phyloP scores from a whole-genome alignment of 2,888 invertebrate species.

The Spisula subtruncata region DNA sequence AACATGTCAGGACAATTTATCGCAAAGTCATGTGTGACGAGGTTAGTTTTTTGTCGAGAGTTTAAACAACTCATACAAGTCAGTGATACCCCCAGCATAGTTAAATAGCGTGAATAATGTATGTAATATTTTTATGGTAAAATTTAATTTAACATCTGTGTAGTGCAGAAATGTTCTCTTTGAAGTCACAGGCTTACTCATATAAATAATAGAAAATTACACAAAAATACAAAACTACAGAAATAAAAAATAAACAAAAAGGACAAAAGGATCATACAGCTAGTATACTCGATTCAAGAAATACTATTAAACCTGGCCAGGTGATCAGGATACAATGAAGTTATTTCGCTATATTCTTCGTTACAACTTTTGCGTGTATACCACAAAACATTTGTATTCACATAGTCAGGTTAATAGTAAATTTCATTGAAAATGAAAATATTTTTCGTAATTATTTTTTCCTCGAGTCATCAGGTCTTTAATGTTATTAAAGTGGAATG shows the following conservation, averaged over 20 bases:
- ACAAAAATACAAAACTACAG: neutral
- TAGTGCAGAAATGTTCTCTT: neutral
- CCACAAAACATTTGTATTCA: neutral
- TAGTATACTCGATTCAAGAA: neutral
- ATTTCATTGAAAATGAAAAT: constrained; percentile 4
- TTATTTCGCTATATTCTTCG: neutral
- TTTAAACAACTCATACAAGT: neutral
- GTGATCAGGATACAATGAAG: neutral
- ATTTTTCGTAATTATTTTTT: neutral
- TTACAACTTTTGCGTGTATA: neutral
- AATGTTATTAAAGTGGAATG: neutral
- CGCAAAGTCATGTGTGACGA: neutral
- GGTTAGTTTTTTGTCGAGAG: neutral
- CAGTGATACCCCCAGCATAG: neutral
- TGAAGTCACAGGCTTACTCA: neutral
- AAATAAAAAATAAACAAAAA: constrained; percentile 13
- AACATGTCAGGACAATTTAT: neutral
- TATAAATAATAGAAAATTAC: neutral
- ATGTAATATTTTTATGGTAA: neutral
- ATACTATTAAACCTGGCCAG: neutral
- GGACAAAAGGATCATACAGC: neutral
- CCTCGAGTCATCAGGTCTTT: neutral
- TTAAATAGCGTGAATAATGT: constrained; percentile 9
- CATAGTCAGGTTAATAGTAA: neutral
- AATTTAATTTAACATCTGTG: constrained; percentile 17